Conservation (phyloP, 2,113 vertebrate genomes). For the Bambusicola thoracicus region DNA sequence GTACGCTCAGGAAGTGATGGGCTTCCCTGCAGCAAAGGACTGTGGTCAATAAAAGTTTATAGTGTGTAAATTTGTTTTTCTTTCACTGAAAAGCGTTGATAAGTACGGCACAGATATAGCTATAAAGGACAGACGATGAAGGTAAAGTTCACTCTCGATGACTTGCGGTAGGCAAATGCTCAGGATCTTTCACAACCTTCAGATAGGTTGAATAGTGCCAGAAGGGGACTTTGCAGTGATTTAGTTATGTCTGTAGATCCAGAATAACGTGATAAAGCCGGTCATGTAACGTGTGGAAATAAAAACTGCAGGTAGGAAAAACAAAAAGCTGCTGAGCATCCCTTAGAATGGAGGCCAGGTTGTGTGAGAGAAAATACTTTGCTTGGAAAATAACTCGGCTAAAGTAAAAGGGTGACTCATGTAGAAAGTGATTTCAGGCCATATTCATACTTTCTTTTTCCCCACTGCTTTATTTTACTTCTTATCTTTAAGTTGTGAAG, state of each 20-base stretch:
- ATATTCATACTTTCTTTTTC: not conserved
- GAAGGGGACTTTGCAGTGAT: not conserved
- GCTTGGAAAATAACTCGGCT: not conserved
- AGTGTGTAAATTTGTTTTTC: not conserved
- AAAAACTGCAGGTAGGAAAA: not conserved
- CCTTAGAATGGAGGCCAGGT: not conserved
- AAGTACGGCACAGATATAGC: not conserved
- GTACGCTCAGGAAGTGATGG: slow-evolving; percentile 24
- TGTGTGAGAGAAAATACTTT: not conserved
- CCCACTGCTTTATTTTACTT: not conserved
- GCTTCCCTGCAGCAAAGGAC: not conserved
- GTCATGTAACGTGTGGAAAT: not conserved
- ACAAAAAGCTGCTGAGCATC: not conserved
- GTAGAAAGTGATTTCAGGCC: rapidly evolving
- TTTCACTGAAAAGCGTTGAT: not conserved
- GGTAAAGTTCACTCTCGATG: not conserved
- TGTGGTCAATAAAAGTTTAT: not conserved
- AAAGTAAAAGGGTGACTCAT: rapidly evolving
- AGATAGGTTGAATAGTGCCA: not conserved
- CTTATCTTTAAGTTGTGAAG: not conserved
- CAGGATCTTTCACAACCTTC: not conserved
- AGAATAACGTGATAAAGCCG: not conserved
- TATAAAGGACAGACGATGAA: not conserved
- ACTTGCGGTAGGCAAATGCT: rapidly evolving
- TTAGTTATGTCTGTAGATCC: not conserved